Conservation (phyloP, 2,888 invertebrate genomes). For the Neuroscelio doddi region DNA sequence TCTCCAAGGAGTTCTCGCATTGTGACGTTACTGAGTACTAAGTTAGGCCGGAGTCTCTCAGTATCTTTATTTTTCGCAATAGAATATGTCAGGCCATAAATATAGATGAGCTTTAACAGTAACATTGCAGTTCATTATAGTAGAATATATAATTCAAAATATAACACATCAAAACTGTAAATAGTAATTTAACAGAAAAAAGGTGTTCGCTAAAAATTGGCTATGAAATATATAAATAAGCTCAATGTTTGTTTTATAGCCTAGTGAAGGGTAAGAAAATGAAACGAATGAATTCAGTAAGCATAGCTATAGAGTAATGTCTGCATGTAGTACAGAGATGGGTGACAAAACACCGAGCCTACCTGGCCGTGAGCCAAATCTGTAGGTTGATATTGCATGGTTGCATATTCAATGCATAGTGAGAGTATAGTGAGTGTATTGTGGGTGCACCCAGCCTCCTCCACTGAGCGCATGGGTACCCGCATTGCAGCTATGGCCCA, state of each 20-base stretch:
- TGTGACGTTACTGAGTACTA: slow-evolving; percentile 51
- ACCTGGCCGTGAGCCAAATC: slow-evolving; percentile 66
- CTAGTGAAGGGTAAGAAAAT: not conserved
- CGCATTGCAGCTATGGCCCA: slow-evolving; percentile 70
- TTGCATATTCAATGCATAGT: slow-evolving; percentile 54
- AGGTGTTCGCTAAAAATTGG: too few species aligned
- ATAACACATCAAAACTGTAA: too few species aligned
- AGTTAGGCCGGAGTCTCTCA: slow-evolving; percentile 53
- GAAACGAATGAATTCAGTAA: slow-evolving; percentile 2
- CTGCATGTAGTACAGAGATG: slow-evolving; percentile 16
- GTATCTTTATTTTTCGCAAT: too few species aligned
- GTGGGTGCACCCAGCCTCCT: slow-evolving; percentile 44
- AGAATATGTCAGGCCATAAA: slow-evolving; percentile 34
- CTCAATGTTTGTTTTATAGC: too few species aligned
- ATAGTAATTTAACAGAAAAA: slow-evolving; percentile 32
- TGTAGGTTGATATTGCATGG: slow-evolving; percentile 50
- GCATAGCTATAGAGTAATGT: not conserved
- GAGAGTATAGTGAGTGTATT: slow-evolving; percentile 49
- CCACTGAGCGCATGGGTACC: slow-evolving; percentile 62
- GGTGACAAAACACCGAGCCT: slow-evolving; percentile 61
- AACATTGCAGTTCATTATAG: too few species aligned
- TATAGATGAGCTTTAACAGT: slow-evolving; percentile 35
- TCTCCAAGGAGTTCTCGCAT: slow-evolving; percentile 31
- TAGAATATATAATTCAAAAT: too few species aligned
- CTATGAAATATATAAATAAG: too few species aligned